Conservation (phyloP, 1,140 invertebrate genomes). For the Drosophila repleta region DNA sequence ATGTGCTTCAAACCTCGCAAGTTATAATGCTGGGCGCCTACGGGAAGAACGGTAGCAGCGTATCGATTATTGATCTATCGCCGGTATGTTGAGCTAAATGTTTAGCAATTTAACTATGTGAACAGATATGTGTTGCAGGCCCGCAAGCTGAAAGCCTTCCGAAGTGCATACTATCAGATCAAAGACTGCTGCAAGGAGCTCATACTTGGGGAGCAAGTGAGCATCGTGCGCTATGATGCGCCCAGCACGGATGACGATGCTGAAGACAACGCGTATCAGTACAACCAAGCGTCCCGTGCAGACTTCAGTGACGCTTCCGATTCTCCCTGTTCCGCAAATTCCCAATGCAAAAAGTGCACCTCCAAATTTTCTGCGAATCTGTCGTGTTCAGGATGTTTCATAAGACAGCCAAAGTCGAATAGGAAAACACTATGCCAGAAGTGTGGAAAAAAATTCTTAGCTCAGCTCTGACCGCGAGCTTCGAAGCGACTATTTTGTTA, state of each 20-base stretch:
- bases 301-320: neutral
- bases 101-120: no score
- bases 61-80: conserved; percentile 26
- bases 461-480: conserved; percentile 22
- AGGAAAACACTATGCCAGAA: conserved; percentile 49
- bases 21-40: conserved; percentile 34
- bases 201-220: conserved; percentile 54
- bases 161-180: conserved; percentile 59
- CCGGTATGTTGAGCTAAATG: conserved; percentile 33
- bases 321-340: neutral
- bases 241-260: conserved; percentile 64
- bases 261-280: neutral
- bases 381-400: neutral
- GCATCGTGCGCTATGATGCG: conserved; percentile 54
- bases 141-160: conserved; percentile 49
- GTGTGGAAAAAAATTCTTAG: conserved; percentile 55
- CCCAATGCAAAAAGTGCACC: neutral
- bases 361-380: neutral
- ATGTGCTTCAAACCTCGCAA: neutral
- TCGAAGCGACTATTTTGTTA: no score
- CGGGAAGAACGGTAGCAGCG: conserved; percentile 10
- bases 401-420: neutral
- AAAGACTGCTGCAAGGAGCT: conserved; percentile 69
- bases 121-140: conserved; percentile 22
- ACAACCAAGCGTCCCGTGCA: neutral